A percentile compares a stretch with the other conserved stretches of the same genome.
Conservation (phyloP, 2,797 vertebrate genomes). For the Dendrocincla tyrannina region DNA sequence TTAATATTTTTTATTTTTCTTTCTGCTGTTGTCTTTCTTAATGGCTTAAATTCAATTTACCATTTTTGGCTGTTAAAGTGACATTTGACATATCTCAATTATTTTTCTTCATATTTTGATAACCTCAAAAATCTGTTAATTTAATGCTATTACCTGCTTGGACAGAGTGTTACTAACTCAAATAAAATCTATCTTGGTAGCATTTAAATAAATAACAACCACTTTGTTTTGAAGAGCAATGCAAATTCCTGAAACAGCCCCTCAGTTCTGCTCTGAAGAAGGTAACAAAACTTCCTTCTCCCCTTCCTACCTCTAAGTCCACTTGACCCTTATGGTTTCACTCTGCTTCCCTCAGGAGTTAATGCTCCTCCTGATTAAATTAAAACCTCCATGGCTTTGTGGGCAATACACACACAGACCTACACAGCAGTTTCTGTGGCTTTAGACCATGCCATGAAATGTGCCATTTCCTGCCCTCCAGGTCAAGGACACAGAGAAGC, state of each 20-base stretch:
- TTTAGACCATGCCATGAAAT: background rate
- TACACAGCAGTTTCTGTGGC: background rate
- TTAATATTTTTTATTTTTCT: constrained; percentile 39
- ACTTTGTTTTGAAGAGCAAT: background rate
- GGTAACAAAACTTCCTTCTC: background rate
- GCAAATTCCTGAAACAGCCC: background rate
- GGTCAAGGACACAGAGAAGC: background rate
- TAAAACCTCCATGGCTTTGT: background rate
- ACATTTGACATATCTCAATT: background rate
- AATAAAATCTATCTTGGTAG: background rate
- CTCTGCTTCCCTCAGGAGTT: background rate
- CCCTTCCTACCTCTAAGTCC: background rate
- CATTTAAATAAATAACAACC: background rate
- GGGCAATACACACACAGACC: background rate
- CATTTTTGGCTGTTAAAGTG: background rate
- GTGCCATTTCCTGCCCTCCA: background rate
- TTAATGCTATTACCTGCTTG: background rate
- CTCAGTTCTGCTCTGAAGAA: background rate
- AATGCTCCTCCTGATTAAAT: constrained; percentile 16
- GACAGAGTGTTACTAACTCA: background rate
- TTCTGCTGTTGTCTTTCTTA: constrained; percentile 74
- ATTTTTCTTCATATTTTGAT: constrained; percentile 12
- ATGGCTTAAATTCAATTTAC: constrained; percentile 32
- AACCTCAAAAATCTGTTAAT: background rate
- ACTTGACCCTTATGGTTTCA: background rate